Conservation (phyloP, 2,113 vertebrate genomes). For the Perca flavescens region DNA sequence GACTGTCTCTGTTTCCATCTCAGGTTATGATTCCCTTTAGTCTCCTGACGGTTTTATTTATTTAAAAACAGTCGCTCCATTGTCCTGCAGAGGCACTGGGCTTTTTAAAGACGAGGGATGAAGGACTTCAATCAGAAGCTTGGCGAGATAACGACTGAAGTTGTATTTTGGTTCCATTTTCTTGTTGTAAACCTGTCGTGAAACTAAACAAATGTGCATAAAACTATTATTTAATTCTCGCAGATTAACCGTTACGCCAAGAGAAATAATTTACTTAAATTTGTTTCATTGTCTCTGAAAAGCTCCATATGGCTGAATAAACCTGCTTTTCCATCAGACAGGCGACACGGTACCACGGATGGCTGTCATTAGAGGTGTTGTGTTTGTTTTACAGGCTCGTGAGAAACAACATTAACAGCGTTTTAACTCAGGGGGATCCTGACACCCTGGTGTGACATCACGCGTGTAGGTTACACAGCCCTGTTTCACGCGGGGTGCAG, state of each 20-base stretch:
- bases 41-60: slow-evolving; percentile 75
- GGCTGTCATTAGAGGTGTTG: slow-evolving; percentile 68
- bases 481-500: slow-evolving; percentile 41
- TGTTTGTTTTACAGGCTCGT: slow-evolving; percentile 81
- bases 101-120: slow-evolving; percentile 56
- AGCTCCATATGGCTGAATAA: slow-evolving; percentile 50
- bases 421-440: slow-evolving; percentile 74
- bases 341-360: slow-evolving; percentile 55
- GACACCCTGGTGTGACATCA: slow-evolving; percentile 72
- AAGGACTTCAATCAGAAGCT: slow-evolving; percentile 60
- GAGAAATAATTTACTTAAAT: neutral
- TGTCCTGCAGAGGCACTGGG: slow-evolving; percentile 67
- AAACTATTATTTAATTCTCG: neutral
- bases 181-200: neutral
- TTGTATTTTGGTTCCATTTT: slow-evolving; percentile 5
- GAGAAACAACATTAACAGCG: slow-evolving; percentile 76
- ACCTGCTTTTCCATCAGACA: slow-evolving; percentile 24
- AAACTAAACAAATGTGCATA: neutral
- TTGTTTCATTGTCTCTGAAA: neutral
- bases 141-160: slow-evolving; percentile 59
- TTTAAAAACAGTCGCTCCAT: slow-evolving; percentile 79
- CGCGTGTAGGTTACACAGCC: slow-evolving; percentile 17
- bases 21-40: slow-evolving; percentile 77
- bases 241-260: neutral
- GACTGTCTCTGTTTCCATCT: slow-evolving; percentile 74